A percentile compares a stretch with the other conserved stretches of the same genome.
Evolutionary conservation across 2,797 vertebrate species (phyloP).

Genomic region (Malacoraja senta): DNA sequence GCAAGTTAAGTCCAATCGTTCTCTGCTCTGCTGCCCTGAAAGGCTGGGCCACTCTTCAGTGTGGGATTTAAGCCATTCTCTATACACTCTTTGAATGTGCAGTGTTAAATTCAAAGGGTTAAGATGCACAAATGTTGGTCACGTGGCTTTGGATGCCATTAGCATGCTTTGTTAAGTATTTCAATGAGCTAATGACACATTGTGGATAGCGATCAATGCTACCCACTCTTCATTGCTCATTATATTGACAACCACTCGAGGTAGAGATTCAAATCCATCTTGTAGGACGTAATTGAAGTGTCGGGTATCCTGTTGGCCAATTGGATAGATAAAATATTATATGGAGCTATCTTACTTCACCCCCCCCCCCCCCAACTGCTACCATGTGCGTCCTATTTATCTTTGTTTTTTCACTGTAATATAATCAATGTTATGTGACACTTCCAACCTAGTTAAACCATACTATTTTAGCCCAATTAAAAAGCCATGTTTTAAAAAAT

Average conservation of each 20-base stretch:
- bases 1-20: too few species aligned
- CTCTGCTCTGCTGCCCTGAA: not conserved
- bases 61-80: not conserved
- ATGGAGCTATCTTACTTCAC: not conserved
- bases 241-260: not conserved
- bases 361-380: not conserved
- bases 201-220: conserved; percentile 7
- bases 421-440: not conserved
- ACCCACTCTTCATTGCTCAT: not conserved
- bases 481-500: not conserved
- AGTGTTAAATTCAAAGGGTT: not conserved
- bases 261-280: not conserved
- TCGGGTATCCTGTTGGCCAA: not conserved
- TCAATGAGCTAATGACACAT: not conserved
- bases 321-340: not conserved
- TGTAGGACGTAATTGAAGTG: not conserved
- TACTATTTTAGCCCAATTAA: not conserved
- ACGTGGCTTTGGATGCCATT: not conserved
- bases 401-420: not conserved
- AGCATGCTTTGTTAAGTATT: not conserved
- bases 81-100: not conserved
- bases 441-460: not conserved
- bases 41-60: not conserved
- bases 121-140: not conserved
- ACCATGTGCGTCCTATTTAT: not conserved